Conservation (phyloP, 2,113 vertebrate species). For the Leptobrachium ailaonicum region DNA sequence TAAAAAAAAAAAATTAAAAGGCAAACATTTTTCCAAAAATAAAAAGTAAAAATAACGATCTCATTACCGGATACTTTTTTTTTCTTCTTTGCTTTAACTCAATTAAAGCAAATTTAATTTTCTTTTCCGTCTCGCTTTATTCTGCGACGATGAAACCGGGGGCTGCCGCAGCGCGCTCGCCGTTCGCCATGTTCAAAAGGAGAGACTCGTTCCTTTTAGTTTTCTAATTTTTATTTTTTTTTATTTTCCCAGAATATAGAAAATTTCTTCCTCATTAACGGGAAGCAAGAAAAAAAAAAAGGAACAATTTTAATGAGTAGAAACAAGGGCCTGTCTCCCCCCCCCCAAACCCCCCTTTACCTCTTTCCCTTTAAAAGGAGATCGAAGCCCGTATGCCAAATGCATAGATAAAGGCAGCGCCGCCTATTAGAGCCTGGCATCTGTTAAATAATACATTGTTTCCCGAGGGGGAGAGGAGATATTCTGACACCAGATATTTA, state of each 20-base stretch:
- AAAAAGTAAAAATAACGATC: slow-evolving; percentile 41
- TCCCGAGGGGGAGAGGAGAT: slow-evolving; percentile 28
- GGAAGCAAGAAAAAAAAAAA: slow-evolving; percentile 40
- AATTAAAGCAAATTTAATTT: slow-evolving; percentile 78
- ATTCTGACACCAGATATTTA: slow-evolving; percentile 39
- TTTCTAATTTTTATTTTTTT: not conserved
- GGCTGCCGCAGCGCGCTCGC: slow-evolving; percentile 60
- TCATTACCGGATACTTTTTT: slow-evolving; percentile 75
- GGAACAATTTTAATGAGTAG: slow-evolving; percentile 62
- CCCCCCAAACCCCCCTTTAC: too few species aligned
- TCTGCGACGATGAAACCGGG: slow-evolving; percentile 73
- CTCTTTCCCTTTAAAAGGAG: slow-evolving; percentile 4
- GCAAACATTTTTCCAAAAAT: slow-evolving; percentile 60
- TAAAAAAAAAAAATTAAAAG: slow-evolving; percentile 15
- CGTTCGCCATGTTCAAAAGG: slow-evolving; percentile 58
- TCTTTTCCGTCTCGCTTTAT: slow-evolving; percentile 71
- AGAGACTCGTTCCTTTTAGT: slow-evolving; percentile 29
- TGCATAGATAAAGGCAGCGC: slow-evolving; percentile 32
- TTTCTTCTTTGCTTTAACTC: slow-evolving; percentile 55
- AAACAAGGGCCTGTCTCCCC: slow-evolving; percentile 52
- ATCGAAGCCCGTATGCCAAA: slow-evolving; percentile 24
- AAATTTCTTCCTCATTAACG: slow-evolving; percentile 62
- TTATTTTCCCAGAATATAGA: slow-evolving; percentile 43
- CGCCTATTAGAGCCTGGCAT: slow-evolving; percentile 36
- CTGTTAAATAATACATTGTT: slow-evolving; percentile 43